These are phyloP conservation scores for Nomada fabriciana DNA, from an alignment of 2,888 invertebrate genomes.

Conservation along the genomic window DNA sequence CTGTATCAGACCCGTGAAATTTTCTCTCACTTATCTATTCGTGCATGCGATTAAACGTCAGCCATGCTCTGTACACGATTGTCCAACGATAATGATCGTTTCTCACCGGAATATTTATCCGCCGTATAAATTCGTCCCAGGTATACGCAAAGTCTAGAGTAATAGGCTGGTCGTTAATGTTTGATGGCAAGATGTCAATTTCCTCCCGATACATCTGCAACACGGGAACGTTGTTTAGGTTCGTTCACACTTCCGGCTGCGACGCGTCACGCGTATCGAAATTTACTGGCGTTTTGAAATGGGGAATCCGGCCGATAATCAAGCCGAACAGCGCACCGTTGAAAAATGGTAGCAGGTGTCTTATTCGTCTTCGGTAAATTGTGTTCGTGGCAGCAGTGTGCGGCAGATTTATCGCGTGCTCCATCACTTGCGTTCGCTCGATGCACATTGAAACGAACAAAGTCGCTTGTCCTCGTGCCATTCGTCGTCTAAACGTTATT, in stretches of 20 bases:
- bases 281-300: constrained; percentile 9
- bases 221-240: neutral
- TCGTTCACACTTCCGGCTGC: neutral
- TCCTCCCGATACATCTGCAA: neutral
- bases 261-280: neutral
- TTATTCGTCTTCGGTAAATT: constrained; percentile 50
- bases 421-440: constrained; percentile 37
- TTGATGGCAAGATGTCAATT: constrained; percentile 21
- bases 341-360: constrained; percentile 57
- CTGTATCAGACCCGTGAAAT: no score
- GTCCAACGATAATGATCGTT: no score
- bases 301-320: constrained; percentile 3
- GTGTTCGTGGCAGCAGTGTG: constrained; percentile 6
- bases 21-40: no score
- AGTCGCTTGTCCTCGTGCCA: constrained; percentile 5
- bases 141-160: no score
- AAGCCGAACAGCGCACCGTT: neutral
- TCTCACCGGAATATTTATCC: no score
- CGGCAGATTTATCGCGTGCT: constrained; percentile 49
- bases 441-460: constrained; percentile 46
- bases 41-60: no score
- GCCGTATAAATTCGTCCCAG: no score
- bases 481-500: constrained; percentile 8
- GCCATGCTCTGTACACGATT: no score
- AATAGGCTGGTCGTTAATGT: neutral